A percentile compares a stretch with the other conserved stretches of the same genome.
Evolutionary conservation across 2,797 vertebrate genomes (phyloP).

Genomic region (Acridotheres tristis): DNA sequence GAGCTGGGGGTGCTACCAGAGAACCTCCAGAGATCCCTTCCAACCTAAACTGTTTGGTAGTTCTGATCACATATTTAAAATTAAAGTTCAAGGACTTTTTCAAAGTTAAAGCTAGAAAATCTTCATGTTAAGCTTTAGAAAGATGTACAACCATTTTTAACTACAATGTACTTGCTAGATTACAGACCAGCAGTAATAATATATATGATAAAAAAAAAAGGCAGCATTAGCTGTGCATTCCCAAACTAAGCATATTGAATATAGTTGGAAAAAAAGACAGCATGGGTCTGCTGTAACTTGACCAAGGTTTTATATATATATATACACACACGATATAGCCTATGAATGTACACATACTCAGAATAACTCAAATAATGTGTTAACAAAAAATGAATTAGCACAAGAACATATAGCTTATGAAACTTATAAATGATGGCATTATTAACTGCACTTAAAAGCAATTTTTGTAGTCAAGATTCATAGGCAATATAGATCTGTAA

Average conservation of each 20-base stretch:
- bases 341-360: neutral
- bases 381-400: neutral
- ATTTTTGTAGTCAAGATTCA: slow-evolving; percentile 26
- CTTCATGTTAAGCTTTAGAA: neutral
- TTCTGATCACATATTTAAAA: neutral
- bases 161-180: neutral
- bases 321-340: neutral
- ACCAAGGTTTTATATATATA: neutral
- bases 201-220: neutral
- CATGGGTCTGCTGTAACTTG: neutral
- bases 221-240: neutral
- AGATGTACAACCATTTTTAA: neutral
- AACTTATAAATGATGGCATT: slow-evolving; percentile 12
- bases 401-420: neutral
- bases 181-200: neutral
- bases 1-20: neutral
- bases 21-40: neutral
- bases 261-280: neutral
- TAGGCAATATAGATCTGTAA: neutral
- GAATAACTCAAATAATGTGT: neutral
- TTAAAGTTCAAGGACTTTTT: neutral
- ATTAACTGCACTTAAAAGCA: slow-evolving; percentile 31
- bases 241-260: neutral
- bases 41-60: neutral
- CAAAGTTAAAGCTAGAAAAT: neutral